Conservation (phyloP, 2,113 vertebrate genomes). For the Uria lomvia region DNA sequence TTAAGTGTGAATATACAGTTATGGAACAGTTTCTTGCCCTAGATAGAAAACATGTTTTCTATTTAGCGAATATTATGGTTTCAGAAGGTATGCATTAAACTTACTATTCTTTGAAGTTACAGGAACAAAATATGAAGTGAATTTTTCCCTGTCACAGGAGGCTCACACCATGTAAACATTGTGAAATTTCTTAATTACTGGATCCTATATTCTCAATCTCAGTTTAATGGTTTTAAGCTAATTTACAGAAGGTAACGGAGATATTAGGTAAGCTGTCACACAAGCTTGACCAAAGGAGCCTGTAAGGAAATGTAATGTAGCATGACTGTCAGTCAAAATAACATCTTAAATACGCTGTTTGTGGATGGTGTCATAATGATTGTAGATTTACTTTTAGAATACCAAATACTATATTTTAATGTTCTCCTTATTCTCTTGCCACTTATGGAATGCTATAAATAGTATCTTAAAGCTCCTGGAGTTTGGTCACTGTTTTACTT, state of each 20-base stretch:
- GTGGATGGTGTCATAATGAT: neutral
- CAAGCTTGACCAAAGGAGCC: neutral
- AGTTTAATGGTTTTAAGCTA: neutral
- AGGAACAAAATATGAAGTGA: neutral
- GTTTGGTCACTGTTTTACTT: neutral
- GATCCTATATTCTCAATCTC: neutral
- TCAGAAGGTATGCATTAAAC: neutral
- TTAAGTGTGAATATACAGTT: neutral
- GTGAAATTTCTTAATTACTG: neutral
- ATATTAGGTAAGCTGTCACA: neutral
- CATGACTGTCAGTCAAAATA: neutral
- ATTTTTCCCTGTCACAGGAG: neutral
- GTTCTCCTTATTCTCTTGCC: neutral
- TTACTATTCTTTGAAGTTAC: neutral
- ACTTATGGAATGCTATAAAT: rapidly evolving
- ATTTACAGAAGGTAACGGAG: neutral
- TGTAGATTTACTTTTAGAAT: neutral
- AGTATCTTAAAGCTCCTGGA: neutral
- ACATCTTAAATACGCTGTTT: neutral
- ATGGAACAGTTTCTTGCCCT: neutral
- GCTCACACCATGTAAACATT: neutral
- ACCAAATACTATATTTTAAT: neutral
- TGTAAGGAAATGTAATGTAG: neutral
- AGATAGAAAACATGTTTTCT: neutral
- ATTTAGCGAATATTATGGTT: neutral